Base-by-base conservation (phyloP, 2,797 vertebrate species). In the Gallinago solitaria region DNA sequence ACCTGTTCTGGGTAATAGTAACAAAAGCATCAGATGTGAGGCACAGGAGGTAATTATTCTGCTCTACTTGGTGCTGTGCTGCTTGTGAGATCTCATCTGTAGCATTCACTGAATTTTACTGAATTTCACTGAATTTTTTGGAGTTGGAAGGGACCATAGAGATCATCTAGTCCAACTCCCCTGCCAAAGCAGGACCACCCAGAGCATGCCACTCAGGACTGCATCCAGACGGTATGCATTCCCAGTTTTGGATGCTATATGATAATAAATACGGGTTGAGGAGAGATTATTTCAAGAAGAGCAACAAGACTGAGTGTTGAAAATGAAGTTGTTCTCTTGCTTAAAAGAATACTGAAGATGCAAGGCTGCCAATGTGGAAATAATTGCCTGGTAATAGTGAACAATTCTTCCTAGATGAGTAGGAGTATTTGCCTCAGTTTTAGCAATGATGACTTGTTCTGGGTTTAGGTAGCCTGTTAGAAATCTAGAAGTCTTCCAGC, bases 11-110 rank as follows among this genome's bases (percentile, higher is more conserved):
- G 37, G 63, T 90, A 83, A 14, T 61, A 65, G 57, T 68, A 88
- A 90, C 61, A 79, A 84, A 95, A 93, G 77, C 83, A 92, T 95
- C 88, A 92, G 74, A 92, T 96, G 90, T 41, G 51, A 93, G 47
- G 81, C 90, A 95, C 96, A 94, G 88, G 92, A 96, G 93, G 94
- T 90, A 60, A 96, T 97, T 97, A 94, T 95, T 96, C 93, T 96
- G 96, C 94, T 95, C 96, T 92, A 92, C 77, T 96, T 95, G 82
- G 48, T 91, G 76, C 88, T 71, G 47, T 86, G 77, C 51, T 81
- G 45, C 19, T 88, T 90, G 69, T 16, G 69, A 95, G 45, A 83
- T 76, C 17, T 94, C 59, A 21, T 92, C 84, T 91, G 25, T 59
- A 75, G 54, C 28, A 39, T 37, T 91, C 32, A n/a, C n/a, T n/a